Evolutionary conservation across 35 echinoderm and acorn worm species (phyloP).

Genomic region (Heliocidaris erythrogramma): DNA sequence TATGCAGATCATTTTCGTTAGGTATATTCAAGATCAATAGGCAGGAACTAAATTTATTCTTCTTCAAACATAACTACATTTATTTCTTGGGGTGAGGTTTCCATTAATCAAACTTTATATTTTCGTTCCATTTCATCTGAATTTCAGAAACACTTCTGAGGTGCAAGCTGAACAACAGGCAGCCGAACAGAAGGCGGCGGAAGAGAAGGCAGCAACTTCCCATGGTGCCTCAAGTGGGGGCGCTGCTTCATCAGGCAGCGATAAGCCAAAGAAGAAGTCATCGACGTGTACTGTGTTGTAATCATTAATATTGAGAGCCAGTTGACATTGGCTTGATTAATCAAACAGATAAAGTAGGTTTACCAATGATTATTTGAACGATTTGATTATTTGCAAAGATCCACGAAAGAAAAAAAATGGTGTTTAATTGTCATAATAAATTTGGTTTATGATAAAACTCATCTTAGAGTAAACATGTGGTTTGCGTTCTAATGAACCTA

Average conservation of each 20-base stretch:
- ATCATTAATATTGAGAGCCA: not conserved
- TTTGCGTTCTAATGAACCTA: not conserved
- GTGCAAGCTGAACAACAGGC: not conserved
- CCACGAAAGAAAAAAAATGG: not conserved
- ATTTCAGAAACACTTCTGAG: conserved; percentile 5
- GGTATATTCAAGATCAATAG: not conserved
- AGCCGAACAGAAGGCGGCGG: not conserved
- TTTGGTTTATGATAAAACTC: not conserved
- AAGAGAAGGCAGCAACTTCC: not conserved
- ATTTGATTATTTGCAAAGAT: not conserved
- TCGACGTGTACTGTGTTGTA: conserved; percentile 27
- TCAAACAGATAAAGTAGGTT: not conserved
- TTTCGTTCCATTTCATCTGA: not conserved
- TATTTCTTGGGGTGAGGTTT: not conserved
- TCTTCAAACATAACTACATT: not conserved
- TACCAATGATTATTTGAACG: not conserved
- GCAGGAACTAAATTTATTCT: not conserved
- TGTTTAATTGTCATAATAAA: not conserved
- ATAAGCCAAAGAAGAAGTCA: conserved; percentile 29
- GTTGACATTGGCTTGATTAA: not conserved
- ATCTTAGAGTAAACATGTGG: not conserved
- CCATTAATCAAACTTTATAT: not conserved
- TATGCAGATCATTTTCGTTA: too few species aligned
- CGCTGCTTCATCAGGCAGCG: not conserved
- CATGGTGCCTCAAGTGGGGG: not conserved